A percentile compares a stretch with the other conserved stretches of the same genome.
These are phyloP conservation scores for Ibycter americanus DNA, from an alignment of 2,797 vertebrate genomes.

Conservation along the genomic window DNA sequence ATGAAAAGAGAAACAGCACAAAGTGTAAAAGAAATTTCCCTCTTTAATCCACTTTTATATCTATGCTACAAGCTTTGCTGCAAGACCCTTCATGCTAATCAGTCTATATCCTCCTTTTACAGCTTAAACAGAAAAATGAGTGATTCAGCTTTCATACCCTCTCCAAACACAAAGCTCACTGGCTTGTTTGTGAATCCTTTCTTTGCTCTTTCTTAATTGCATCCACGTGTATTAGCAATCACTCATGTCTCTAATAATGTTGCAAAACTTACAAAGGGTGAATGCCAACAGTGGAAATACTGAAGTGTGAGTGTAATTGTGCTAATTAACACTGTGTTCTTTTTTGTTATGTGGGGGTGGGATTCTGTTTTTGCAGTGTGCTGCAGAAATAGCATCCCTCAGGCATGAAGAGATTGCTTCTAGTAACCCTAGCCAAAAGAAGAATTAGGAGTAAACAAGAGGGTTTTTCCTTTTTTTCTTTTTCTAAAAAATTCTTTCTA, in stretches of 20 bases:
- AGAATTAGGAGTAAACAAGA: background rate
- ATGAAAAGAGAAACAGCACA: background rate
- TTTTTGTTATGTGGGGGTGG: background rate
- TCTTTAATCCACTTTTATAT: background rate
- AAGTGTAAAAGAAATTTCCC: background rate
- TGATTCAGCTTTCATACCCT: background rate
- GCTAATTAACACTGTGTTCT: background rate
- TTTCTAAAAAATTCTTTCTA: background rate
- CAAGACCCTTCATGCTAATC: background rate
- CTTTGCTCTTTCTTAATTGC: background rate
- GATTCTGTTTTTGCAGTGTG: background rate
- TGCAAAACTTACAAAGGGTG: background rate
- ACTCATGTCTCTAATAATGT: background rate
- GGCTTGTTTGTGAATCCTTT: background rate
- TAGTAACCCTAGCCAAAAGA: background rate
- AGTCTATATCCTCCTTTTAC: background rate
- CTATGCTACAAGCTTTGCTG: background rate
- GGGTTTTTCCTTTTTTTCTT: rapidly evolving
- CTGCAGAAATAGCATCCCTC: background rate
- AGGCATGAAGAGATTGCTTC: background rate
- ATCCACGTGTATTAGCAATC: background rate
- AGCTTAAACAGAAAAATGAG: background rate
- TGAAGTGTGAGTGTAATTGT: background rate
- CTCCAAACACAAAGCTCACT: background rate
- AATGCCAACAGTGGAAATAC: background rate